Evolutionary conservation across 2,797 vertebrate genomes (phyloP), one percentile per base, ranked within the genome.

Genomic region (Pempheris klunzingeri): DNA sequence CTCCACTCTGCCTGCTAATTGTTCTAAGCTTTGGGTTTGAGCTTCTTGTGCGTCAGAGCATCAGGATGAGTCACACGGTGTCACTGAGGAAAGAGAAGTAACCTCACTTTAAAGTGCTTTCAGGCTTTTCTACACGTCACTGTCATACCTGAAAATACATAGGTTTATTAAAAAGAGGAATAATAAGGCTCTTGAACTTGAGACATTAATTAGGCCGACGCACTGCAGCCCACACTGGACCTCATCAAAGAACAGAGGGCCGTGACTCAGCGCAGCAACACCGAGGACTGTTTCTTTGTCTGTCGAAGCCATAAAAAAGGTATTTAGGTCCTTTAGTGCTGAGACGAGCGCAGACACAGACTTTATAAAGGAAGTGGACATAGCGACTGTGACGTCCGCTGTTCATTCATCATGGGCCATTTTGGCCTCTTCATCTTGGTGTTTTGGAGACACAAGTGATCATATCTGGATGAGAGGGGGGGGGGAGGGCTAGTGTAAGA

Each of bases 151-250:
- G n/a, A n/a, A n/a, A 20, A 24, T 0, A 44, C 36, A 14, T 17
- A 9, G n/a, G n/a, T n/a, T n/a, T n/a, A n/a, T 53, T 39, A 28
- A 57, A 39, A 68, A 62, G 39, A 50, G 43, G 18, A 32, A 62
- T 5, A 53, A 20, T 17, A 14, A 26, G 22, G 15, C 54, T 72
- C 14, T 26, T 60, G 7, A 65, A 63, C 38, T 46, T 47, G 39
- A 54, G 75, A 64, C 55, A 4, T 65, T 71, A 55, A 81, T 82
- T 64, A 34, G 20, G 13, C 34, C 60, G 55, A 1, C 30, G 1
- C 49, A 12, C 57, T 30, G 62, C 77, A 70, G 81, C 66, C 59
- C 61, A 74, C 78, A 52, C 30, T 1, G 5, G 39, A 22, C 58
- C 71, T 50, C 57, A 71, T 64, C 62, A 78, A 57, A 75, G 55